Evolutionary conservation across 1,140 invertebrate genomes (phyloP), one percentile per base, ranked within the genome.

Genomic region (Heliconius himera): DNA sequence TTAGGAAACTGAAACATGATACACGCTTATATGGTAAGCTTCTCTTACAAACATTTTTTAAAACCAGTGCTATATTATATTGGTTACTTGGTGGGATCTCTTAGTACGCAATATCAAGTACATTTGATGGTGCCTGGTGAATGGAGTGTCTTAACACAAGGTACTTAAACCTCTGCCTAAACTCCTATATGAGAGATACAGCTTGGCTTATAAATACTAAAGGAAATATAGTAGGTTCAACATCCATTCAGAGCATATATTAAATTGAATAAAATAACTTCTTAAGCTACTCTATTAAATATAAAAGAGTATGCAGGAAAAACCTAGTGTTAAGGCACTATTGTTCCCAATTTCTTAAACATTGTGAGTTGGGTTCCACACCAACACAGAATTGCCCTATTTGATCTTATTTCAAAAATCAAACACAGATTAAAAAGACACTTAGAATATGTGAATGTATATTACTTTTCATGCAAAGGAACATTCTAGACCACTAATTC

Each of bases 1-100:
- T 22, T 22, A 56, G 54, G 60, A 66, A 66, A 66, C 60, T 66
- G 60, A 22, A 26, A 66, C 60, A 26, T 26, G 60, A 66, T 66
- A 66, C 60, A 66, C 3, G 60, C 60, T 66, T 66, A 60, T 60
- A 66, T 66, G 22, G 11, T 66, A 66, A 66, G 60, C 60, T 66
- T 26, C 9, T 29, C 22, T 66, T 29, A 66, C 60, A 26, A 9
- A 22, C 26, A 66, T 66, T 66, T 26, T 66, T 66, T 22, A n/a
- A 60, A 60, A n/a, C 8, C n/a, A 26, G 22, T 66, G 22, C 3
- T 6, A 66, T 66, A 29, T 26, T 16, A 46, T 16, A 46, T 46
- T 5, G 16, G 41, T 46, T 46, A 46, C 41, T 46, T 46, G 13
- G 41, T 46, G 4, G 41, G 41, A 16, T 46, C 13, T 13, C 16